Evolutionary conservation across 1,140 invertebrate genomes (phyloP), one percentile per base, ranked within the genome.

Genomic region (Campoletis sonorensis): DNA sequence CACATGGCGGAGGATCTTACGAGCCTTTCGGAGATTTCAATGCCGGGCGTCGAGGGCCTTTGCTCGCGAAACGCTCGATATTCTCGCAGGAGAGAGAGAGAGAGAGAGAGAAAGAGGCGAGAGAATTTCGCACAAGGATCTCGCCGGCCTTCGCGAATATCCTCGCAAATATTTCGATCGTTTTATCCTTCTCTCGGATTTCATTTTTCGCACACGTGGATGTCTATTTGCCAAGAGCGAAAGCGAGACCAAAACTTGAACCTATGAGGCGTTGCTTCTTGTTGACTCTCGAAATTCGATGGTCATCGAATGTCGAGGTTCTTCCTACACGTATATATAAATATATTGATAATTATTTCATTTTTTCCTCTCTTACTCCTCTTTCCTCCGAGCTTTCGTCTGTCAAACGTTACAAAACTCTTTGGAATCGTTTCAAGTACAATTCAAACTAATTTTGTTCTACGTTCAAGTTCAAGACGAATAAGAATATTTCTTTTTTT

Each of bases 11-110:
- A 54, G 51, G n/a, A 54, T 54, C n/a, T 54, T 23, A 23, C 54
- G 54, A 58, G 54, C 18, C 54, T 58, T 58, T 58, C n/a, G 61
- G 61, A 64, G 61, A 64, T 64, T 64, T 64, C 61, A 64, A 64
- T 64, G 61, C 61, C 61, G 61, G n/a, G 61, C 61, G 4, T 54
- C 1, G 16, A 54, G n/a, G 15, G 61, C 23, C 61, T 23, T 23
- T 64, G n/a, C 21, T 21, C 51, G 2, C 2, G 3, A 27, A 64
- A 27, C 11, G 4, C 11, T 26, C 21, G 61, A 3, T 26, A 26
- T 26, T n/a, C n/a, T n/a, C 16, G 23, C n/a, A 64, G 23, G 61
- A 64, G 21, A 27, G 11, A 26, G 1, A 64, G 23, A 64, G 11
- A 26, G 1, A 64, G 23, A 64, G 61, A 64, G 21, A 27, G 11